phyloP scores from a whole-genome alignment of 2,797 vertebrate genomes.

The Helarctos malayanus region DNA sequence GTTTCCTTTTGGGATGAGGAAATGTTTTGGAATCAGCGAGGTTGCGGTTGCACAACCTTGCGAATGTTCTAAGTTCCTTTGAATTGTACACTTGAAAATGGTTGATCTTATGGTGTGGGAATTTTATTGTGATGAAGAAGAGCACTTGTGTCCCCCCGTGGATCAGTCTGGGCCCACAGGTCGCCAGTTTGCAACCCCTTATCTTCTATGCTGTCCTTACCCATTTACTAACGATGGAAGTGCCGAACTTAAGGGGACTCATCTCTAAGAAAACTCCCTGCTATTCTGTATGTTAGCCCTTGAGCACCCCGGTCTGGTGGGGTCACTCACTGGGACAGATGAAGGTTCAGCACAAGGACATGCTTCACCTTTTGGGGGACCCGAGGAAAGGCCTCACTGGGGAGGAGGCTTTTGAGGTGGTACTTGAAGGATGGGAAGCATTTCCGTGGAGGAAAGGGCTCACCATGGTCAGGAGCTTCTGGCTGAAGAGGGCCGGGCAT shows the following conservation, averaged over 20 bases:
- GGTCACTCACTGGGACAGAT: background rate
- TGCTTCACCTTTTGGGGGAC: background rate
- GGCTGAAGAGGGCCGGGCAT: background rate
- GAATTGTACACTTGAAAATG: background rate
- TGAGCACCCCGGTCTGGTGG: no score
- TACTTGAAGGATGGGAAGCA: background rate
- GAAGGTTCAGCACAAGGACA: background rate
- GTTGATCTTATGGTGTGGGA: background rate
- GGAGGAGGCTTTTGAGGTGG: background rate
- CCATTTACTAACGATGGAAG: background rate
- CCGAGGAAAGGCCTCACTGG: background rate
- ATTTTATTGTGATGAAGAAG: background rate
- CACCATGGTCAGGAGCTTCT: background rate
- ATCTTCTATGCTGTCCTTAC: background rate
- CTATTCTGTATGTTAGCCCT: background rate
- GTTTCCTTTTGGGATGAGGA: background rate
- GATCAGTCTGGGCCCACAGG: background rate
- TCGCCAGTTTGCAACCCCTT: background rate
- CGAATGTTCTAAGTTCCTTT: background rate
- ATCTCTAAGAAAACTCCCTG: background rate
- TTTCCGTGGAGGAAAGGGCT: background rate
- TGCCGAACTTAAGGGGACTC: background rate
- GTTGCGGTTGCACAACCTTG: background rate
- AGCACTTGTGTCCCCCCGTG: background rate
- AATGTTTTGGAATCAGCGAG: background rate